Conservation (phyloP, 2,797 vertebrate genomes). For the Pelochelys cantorii region DNA sequence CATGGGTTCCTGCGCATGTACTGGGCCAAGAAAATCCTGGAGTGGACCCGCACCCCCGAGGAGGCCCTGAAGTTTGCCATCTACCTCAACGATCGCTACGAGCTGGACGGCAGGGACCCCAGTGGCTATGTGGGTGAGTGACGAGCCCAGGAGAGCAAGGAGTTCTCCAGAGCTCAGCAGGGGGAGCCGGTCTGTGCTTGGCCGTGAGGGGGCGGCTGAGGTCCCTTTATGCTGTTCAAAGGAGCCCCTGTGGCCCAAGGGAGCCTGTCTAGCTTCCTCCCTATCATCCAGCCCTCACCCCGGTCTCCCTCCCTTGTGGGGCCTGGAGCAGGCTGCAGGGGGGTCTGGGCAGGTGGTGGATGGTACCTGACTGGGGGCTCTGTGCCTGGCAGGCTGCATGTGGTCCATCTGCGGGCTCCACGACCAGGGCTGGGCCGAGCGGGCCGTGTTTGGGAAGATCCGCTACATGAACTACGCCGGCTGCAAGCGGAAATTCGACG, state of each 20-base stretch:
- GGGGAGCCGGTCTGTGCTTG: not conserved
- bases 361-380: fast-evolving
- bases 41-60: conserved; percentile 90
- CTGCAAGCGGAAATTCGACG: conserved; percentile 91
- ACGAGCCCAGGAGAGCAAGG: not conserved
- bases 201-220: not conserved
- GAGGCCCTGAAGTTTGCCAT: conserved; percentile 88
- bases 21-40: conserved; percentile 96
- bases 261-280: not conserved
- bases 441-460: conserved; percentile 89
- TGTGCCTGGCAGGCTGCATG: conserved; percentile 85
- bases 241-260: not conserved
- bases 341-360: too few relatives aligned
- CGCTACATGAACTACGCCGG: conserved; percentile 95
- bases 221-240: not conserved
- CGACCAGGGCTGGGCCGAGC: conserved; percentile 90
- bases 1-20: conserved; percentile 93
- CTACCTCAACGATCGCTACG: conserved; percentile 90
- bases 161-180: fast-evolving
- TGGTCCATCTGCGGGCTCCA: conserved; percentile 94
- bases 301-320: not conserved
- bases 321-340: not conserved
- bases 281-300: fast-evolving
- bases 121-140: conserved; percentile 91
- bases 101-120: conserved; percentile 90